A percentile compares a stretch with the other conserved stretches of the same genome.
These are phyloP conservation scores for Oreamnos americanus DNA, from an alignment of 2,113 vertebrate species.

Conservation along the genomic window DNA sequence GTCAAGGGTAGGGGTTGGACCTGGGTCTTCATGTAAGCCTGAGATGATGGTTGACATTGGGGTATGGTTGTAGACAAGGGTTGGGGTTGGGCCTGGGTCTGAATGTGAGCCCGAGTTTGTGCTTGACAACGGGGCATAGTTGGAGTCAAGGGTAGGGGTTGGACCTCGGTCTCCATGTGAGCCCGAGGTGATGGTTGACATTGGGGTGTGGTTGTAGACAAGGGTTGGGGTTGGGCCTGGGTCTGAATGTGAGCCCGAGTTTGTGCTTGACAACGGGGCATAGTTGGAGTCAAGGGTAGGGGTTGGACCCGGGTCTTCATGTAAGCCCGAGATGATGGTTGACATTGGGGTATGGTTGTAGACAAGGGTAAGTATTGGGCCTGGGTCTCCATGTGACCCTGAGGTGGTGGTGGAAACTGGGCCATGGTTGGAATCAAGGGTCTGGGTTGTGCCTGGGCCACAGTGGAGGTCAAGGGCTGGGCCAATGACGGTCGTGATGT, in stretches of 20 bases:
- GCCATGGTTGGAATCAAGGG: neutral
- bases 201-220: neutral
- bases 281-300: neutral
- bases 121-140: too few species aligned
- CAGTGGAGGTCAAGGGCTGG: neutral
- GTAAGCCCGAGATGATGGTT: neutral
- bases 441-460: neutral
- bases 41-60: too few species aligned
- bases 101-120: neutral
- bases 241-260: neutral
- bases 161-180: rapidly evolving
- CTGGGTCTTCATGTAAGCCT: neutral
- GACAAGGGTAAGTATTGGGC: neutral
- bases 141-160: too few species aligned
- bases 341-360: neutral
- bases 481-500: neutral
- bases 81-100: neutral
- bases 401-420: neutral
- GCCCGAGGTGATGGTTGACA: neutral
- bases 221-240: neutral
- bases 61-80: too few species aligned
- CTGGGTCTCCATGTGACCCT: neutral
- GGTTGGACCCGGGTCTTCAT: neutral
- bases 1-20: too few species aligned
- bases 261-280: neutral